Percentiles rank a stretch among this genome's conserved stretches.
These are phyloP conservation scores for Pseudotriccus pelzelni DNA, from an alignment of 2,797 vertebrate species.

Conservation along the genomic window DNA sequence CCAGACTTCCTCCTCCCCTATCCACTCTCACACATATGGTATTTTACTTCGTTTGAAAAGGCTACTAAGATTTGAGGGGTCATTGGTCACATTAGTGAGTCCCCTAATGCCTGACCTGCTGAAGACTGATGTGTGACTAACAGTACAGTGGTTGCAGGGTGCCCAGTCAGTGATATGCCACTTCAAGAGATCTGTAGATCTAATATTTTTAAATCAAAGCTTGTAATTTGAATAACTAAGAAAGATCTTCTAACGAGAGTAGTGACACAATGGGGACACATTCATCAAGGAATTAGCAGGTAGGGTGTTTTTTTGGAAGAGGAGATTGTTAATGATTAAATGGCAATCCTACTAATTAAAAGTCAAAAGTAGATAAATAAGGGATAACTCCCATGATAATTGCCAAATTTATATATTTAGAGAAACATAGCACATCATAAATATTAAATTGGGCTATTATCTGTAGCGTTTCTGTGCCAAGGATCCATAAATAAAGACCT, in stretches of 20 bases:
- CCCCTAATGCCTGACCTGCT: background rate
- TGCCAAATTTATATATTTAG: constrained; percentile 56
- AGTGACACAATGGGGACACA: constrained; percentile 41
- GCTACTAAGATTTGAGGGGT: background rate
- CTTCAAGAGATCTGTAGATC: background rate
- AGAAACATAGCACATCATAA: constrained; percentile 36
- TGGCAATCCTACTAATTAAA: constrained; percentile 56
- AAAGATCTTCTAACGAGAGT: background rate
- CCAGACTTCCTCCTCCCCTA: constrained; percentile 1
- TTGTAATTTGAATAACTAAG: background rate
- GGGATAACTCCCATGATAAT: constrained; percentile 37
- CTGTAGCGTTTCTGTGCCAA: constrained; percentile 7
- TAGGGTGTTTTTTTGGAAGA: constrained; percentile 8
- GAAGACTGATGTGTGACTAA: background rate
- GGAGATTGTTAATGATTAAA: constrained; percentile 54
- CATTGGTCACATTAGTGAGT: background rate
- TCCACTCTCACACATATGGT: background rate
- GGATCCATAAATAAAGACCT: constrained; percentile 52
- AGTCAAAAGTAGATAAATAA: constrained; percentile 60
- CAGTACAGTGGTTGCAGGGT: background rate
- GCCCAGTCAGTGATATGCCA: background rate
- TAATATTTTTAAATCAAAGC: background rate
- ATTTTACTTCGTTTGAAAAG: background rate
- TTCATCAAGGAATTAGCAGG: constrained; percentile 40
- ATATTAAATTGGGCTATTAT: constrained; percentile 57